phyloP scores from a whole-genome alignment of 2,797 vertebrate species.

The Brachyalestes nurse region DNA sequence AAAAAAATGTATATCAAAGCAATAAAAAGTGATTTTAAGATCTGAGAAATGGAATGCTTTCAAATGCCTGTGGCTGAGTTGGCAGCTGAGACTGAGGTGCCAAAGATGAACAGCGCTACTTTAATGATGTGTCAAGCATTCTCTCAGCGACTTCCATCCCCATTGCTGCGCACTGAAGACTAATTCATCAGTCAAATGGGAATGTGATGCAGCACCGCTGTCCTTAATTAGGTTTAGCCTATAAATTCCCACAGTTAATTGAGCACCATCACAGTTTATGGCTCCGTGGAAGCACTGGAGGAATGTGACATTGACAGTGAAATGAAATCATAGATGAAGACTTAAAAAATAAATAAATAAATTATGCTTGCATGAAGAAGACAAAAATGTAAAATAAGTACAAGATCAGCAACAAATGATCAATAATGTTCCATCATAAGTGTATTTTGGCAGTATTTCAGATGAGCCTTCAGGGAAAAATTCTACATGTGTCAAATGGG shows the following conservation, averaged over 20 bases:
- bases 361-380: neutral
- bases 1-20: slow-evolving; percentile 9
- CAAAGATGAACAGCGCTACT: slow-evolving; percentile 25
- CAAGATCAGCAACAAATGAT: too few relatives aligned
- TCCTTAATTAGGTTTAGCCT: slow-evolving; percentile 55
- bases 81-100: slow-evolving; percentile 12
- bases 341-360: neutral
- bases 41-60: slow-evolving; percentile 5
- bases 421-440: too few relatives aligned
- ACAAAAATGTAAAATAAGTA: too few relatives aligned
- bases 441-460: too few relatives aligned
- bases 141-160: slow-evolving; percentile 29
- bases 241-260: slow-evolving; percentile 55
- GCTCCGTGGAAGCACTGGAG: slow-evolving; percentile 32
- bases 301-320: slow-evolving; percentile 32
- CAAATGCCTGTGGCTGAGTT: neutral
- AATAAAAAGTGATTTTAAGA: slow-evolving; percentile 15
- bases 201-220: slow-evolving; percentile 44
- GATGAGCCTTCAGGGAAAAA: too few relatives aligned
- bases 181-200: slow-evolving; percentile 56
- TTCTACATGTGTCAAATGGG: neutral
- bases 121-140: slow-evolving; percentile 49
- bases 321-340: slow-evolving; percentile 29
- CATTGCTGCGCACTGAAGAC: slow-evolving; percentile 30
- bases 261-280: slow-evolving; percentile 42